A percentile compares a stretch with the other conserved stretches of the same genome.
These are phyloP conservation scores for Sebastiscus albofasciatus DNA, from an alignment of 2,797 vertebrate species.

Conservation along the genomic window DNA sequence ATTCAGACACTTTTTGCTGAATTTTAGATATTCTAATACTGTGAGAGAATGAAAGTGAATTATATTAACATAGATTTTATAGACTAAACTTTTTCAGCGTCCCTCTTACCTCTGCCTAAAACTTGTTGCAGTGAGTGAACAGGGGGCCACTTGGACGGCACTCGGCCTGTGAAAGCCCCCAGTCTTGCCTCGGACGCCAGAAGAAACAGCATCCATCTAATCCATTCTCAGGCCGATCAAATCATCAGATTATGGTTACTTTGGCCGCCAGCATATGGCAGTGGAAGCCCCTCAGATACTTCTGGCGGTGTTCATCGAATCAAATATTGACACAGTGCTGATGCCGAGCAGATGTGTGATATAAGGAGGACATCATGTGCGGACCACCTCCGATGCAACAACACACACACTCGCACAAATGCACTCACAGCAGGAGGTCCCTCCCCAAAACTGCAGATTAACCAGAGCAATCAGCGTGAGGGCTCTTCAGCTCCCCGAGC, in stretches of 20 bases:
- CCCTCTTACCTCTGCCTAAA: constrained; percentile 1
- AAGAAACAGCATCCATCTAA: constrained; percentile 51
- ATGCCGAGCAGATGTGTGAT: constrained; percentile 75
- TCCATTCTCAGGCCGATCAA: constrained; percentile 55
- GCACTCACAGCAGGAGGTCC: constrained; percentile 57
- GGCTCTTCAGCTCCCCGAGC: constrained; percentile 34
- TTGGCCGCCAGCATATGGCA: constrained; percentile 50
- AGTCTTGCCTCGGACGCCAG: constrained; percentile 26
- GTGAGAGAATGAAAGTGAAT: background rate
- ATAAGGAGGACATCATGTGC: constrained; percentile 47
- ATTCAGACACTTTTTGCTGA: background rate
- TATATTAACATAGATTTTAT: background rate
- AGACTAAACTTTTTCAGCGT: background rate
- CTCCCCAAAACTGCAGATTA: constrained; percentile 68
- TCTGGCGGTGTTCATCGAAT: constrained; percentile 23
- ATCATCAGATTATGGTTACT: constrained; percentile 52
- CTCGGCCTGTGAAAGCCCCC: constrained; percentile 27
- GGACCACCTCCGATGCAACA: constrained; percentile 62
- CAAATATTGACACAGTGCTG: constrained; percentile 58
- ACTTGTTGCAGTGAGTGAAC: constrained; percentile 2
- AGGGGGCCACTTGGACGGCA: background rate
- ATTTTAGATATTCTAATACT: background rate
- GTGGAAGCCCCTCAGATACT: constrained; percentile 33
- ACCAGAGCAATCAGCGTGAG: constrained; percentile 62
- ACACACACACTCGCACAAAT: constrained; percentile 35